These are phyloP conservation scores for Melanchra persicariae DNA, from an alignment of 2,888 invertebrate genomes.

Conservation along the genomic window DNA sequence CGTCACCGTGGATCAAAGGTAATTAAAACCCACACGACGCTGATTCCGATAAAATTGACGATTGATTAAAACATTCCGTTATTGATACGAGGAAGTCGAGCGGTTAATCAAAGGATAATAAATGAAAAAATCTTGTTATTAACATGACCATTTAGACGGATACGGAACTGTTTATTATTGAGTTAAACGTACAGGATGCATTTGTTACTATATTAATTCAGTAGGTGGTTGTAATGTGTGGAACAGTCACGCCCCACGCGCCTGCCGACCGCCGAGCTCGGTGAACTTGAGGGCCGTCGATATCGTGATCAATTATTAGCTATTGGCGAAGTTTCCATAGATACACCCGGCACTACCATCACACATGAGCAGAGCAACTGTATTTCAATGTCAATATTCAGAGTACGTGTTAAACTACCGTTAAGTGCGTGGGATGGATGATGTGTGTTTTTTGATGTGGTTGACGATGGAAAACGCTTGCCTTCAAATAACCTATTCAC, in stretches of 20 bases:
- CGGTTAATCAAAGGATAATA: slow-evolving; percentile 59
- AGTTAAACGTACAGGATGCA: slow-evolving; percentile 71
- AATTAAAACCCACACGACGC: not conserved
- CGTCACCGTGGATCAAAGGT: slow-evolving; percentile 7
- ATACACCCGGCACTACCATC: not conserved
- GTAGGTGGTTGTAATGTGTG: slow-evolving; percentile 50
- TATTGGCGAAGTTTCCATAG: slow-evolving; percentile 12
- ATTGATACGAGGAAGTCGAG: slow-evolving; percentile 65
- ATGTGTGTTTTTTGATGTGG: not conserved
- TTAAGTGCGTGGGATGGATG: not conserved
- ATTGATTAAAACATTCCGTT: slow-evolving; percentile 41
- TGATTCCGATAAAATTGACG: slow-evolving; percentile 33
- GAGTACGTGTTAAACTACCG: not conserved
- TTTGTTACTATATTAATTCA: slow-evolving; percentile 67
- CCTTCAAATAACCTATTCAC: too few species aligned
- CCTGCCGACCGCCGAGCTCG: slow-evolving; percentile 3
- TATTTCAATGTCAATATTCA: slow-evolving; percentile 33
- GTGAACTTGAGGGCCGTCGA: slow-evolving; percentile 18
- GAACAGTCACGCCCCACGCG: slow-evolving; percentile 66
- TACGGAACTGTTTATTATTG: slow-evolving; percentile 71
- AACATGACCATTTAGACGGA: slow-evolving; percentile 68
- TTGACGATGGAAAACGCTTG: too few species aligned
- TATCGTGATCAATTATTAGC: slow-evolving; percentile 10
- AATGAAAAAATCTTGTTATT: slow-evolving; percentile 57
- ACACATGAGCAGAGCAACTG: slow-evolving; percentile 6